Percentiles rank a stretch among this genome's conserved stretches.
Conservation (phyloP, 1,140 invertebrate genomes). For the Cheumatopsyche charites region DNA sequence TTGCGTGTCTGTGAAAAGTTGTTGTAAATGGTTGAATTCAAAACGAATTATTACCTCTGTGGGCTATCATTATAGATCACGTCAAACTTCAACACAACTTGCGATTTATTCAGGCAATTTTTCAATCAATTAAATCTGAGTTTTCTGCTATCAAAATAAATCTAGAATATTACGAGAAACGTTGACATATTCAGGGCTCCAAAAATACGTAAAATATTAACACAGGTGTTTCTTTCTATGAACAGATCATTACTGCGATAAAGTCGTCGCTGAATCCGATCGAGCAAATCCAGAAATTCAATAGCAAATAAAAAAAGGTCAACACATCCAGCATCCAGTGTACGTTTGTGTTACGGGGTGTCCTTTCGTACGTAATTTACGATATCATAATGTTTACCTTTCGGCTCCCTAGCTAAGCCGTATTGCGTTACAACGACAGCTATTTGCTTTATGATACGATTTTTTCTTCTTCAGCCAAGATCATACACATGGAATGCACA, state of each 20-base stretch:
- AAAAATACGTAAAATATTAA: too few relatives aligned
- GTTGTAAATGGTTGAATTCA: background rate
- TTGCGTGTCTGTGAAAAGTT: background rate
- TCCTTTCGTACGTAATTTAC: background rate
- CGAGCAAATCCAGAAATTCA: too few relatives aligned
- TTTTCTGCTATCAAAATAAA: too few relatives aligned
- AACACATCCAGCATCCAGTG: background rate
- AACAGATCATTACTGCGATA: too few relatives aligned
- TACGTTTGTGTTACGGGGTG: background rate
- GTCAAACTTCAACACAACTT: too few relatives aligned
- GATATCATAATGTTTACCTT: constrained; percentile 6
- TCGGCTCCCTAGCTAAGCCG: constrained; percentile 15
- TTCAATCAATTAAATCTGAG: too few relatives aligned
- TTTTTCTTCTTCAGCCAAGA: constrained; percentile 6
- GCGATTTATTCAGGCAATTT: too few relatives aligned
- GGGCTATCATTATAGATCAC: too few relatives aligned
- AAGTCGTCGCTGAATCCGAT: too few relatives aligned
- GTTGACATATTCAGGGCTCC: too few relatives aligned
- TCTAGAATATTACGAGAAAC: too few relatives aligned
- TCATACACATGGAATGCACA: background rate
- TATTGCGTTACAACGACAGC: constrained; percentile 5
- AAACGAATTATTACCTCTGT: background rate
- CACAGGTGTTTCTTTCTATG: too few relatives aligned
- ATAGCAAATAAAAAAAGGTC: background rate
- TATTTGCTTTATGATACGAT: constrained; percentile 19